Conservation (phyloP, 2,113 vertebrate species). For the Chroicocephalus ridibundus region DNA sequence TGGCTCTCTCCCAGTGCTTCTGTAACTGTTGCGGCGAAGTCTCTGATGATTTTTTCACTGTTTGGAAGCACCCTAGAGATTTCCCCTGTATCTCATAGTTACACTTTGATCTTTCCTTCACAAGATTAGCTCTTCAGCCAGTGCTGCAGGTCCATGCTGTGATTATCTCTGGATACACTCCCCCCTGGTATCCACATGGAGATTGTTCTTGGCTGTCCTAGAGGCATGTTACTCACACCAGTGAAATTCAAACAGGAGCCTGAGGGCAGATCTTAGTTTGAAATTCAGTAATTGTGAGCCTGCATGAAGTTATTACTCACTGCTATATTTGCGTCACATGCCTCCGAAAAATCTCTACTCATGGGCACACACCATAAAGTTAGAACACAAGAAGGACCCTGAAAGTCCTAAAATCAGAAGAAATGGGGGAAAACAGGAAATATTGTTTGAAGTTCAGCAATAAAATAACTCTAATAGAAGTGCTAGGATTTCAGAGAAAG, state of each 20-base stretch:
- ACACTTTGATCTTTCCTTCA: background rate
- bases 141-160: background rate
- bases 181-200: fast-evolving
- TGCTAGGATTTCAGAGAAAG: background rate
- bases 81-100: background rate
- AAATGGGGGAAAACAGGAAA: background rate
- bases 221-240: background rate
- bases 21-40: background rate
- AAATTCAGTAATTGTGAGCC: background rate
- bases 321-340: background rate
- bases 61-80: background rate
- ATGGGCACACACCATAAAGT: background rate
- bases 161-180: background rate
- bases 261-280: background rate
- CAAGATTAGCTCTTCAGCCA: background rate
- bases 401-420: background rate
- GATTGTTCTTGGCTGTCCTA: background rate
- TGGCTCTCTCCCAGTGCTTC: background rate
- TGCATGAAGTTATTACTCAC: background rate
- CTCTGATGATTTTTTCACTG: background rate
- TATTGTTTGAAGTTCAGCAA: background rate
- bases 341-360: background rate
- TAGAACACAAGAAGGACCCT: background rate
- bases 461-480: background rate
- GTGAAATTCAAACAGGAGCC: constrained; percentile 1